These are phyloP conservation scores for Cyclophora albipunctata DNA, from an alignment of 2,888 invertebrate species.

Conservation along the genomic window DNA sequence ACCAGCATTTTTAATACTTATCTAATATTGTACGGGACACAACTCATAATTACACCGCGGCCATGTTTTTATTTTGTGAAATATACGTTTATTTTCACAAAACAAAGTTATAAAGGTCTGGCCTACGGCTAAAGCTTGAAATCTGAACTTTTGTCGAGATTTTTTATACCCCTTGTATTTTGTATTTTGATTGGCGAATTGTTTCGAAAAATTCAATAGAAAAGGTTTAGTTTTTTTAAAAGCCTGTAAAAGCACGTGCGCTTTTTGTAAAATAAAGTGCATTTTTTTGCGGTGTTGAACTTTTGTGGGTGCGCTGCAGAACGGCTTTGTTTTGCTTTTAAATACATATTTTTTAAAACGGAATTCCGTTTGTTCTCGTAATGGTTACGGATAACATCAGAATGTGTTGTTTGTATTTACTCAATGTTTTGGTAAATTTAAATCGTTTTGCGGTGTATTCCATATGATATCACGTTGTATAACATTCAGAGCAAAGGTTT, in stretches of 20 bases:
- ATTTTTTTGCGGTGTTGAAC: neutral
- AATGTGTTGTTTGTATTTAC: no score
- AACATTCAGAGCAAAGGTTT: no score
- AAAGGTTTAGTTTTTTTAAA: constrained; percentile 8
- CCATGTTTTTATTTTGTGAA: constrained; percentile 15
- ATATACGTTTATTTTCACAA: constrained; percentile 15
- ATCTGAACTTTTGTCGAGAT: neutral
- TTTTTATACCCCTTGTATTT: neutral
- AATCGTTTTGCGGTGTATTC: no score
- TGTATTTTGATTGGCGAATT: constrained; percentile 16
- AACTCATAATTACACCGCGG: neutral
- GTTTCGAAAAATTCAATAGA: constrained; percentile 16
- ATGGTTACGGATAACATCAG: no score
- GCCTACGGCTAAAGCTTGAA: constrained; percentile 9
- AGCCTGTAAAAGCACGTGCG: constrained; percentile 1
- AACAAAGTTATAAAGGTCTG: constrained; percentile 13
- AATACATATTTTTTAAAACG: no score
- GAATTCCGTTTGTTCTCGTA: no score
- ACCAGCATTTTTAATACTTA: no score
- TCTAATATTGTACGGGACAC: no score
- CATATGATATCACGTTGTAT: no score
- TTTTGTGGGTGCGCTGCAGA: neutral
- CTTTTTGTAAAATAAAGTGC: neutral
- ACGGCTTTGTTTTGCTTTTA: no score
- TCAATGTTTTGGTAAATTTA: no score